Evolutionary conservation across 2,888 invertebrate genomes (phyloP).

Genomic region (Leucania comma): DNA sequence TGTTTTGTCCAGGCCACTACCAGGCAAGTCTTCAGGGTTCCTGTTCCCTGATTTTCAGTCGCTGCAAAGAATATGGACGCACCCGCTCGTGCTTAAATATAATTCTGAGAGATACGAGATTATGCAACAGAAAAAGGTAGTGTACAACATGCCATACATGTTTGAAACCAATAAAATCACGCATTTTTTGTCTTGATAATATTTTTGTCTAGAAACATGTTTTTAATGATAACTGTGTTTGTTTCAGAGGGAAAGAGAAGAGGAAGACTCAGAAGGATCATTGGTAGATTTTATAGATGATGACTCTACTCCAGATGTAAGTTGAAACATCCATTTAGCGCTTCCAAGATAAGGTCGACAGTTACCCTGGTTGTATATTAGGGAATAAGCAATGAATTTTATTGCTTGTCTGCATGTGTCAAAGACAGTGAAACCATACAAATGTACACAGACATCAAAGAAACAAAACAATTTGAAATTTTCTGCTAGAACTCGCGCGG

Average conservation of each 20-base stretch:
- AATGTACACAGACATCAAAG: too few relatives aligned
- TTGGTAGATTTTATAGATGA: constrained; percentile 94
- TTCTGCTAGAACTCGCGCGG: too few relatives aligned
- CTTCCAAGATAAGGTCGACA: too few relatives aligned
- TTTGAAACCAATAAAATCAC: too few relatives aligned
- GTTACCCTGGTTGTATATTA: background rate
- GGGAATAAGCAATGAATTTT: too few relatives aligned
- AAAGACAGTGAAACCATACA: background rate
- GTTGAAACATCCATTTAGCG: constrained; percentile 30
- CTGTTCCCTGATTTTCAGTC: constrained; percentile 94
- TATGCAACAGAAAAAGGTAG: constrained; percentile 89
- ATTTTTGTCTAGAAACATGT: background rate
- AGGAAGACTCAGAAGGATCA: constrained; percentile 93
- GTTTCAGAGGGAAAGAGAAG: constrained; percentile 87
- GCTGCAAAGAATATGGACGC: constrained; percentile 95
- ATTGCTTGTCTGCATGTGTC: background rate
- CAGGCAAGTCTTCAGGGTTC: constrained; percentile 91
- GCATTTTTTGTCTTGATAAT: background rate
- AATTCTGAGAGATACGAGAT: constrained; percentile 91
- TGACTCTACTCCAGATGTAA: constrained; percentile 87
- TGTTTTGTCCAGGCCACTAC: constrained; percentile 76
- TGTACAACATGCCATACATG: constrained; percentile 13
- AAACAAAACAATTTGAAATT: too few relatives aligned
- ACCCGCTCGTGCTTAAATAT: constrained; percentile 94
- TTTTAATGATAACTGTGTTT: background rate